Conservation (phyloP, 2,888 invertebrate species). For the Neoscelio sp. region DNA sequence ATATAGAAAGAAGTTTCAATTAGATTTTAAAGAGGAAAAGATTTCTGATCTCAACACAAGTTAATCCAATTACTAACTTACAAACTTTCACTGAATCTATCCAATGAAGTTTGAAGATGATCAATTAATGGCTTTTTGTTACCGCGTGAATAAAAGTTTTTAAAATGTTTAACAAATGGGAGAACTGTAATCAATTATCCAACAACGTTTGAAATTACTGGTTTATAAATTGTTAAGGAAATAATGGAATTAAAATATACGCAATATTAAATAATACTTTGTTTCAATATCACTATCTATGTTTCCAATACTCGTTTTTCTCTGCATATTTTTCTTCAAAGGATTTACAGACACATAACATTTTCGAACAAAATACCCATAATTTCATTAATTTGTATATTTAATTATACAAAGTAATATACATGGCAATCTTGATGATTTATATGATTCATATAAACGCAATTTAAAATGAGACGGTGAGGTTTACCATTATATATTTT, state of each 20-base stretch:
- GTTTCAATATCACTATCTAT: too few species aligned
- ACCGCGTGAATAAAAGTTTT: conserved; percentile 6
- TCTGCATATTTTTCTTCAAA: too few species aligned
- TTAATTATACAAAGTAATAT: too few species aligned
- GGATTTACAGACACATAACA: too few species aligned
- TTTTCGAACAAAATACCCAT: too few species aligned
- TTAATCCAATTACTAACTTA: conserved; percentile 22
- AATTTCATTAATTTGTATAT: too few species aligned
- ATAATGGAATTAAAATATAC: not conserved
- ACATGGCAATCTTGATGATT: too few species aligned
- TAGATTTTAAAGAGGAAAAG: conserved; percentile 1
- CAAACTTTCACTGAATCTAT: conserved; percentile 11
- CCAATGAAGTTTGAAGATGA: conserved; percentile 5
- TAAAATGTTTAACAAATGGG: conserved; percentile 1
- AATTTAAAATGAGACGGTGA: conserved; percentile 1
- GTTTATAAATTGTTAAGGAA: not conserved
- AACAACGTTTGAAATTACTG: not conserved
- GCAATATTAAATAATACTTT: not conserved
- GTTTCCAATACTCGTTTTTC: too few species aligned
- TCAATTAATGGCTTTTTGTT: conserved; percentile 3
- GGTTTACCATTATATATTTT: conserved; percentile 13
- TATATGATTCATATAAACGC: too few species aligned
- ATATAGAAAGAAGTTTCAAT: conserved; percentile 8
- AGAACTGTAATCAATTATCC: not conserved
- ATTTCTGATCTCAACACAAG: conserved; percentile 4